A percentile compares a stretch with the other conserved stretches of the same genome.
Evolutionary conservation across 2,888 invertebrate genomes (phyloP).

Genomic region (Anoncus sp.): DNA sequence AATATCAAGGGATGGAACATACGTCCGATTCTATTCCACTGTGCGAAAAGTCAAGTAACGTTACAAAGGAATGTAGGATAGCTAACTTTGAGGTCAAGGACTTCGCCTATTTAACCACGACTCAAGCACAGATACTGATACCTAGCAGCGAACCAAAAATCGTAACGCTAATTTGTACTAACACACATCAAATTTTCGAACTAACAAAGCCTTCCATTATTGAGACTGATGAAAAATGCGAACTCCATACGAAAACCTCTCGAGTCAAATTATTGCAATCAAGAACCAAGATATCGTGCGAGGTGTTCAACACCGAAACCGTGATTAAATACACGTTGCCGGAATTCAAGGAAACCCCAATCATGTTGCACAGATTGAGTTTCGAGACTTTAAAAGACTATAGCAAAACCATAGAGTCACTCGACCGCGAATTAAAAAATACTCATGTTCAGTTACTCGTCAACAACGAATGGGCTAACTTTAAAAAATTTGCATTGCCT

Average conservation of each 20-base stretch:
- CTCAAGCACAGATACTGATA: constrained; percentile 16
- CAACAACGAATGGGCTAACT: constrained; percentile 32
- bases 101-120: constrained; percentile 12
- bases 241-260: no score
- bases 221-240: constrained; percentile 32
- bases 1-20: constrained; percentile 36
- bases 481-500: constrained; percentile 24
- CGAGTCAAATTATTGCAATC: no score
- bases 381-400: constrained; percentile 28
- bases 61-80: constrained; percentile 6
- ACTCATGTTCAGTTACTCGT: constrained; percentile 13
- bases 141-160: constrained; percentile 15
- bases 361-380: constrained; percentile 7
- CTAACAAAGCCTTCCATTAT: constrained; percentile 22
- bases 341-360: neutral
- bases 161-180: neutral
- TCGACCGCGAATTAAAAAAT: neutral
- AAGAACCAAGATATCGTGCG: neutral
- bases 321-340: constrained; percentile 6
- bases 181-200: constrained; percentile 11
- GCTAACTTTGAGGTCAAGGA: constrained; percentile 10
- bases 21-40: constrained; percentile 12
- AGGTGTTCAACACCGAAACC: constrained; percentile 7
- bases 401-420: constrained; percentile 21
- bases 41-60: neutral